These are phyloP conservation scores for Eulemur macaco DNA, from an alignment of 2,113 vertebrate species.

Conservation along the genomic window DNA sequence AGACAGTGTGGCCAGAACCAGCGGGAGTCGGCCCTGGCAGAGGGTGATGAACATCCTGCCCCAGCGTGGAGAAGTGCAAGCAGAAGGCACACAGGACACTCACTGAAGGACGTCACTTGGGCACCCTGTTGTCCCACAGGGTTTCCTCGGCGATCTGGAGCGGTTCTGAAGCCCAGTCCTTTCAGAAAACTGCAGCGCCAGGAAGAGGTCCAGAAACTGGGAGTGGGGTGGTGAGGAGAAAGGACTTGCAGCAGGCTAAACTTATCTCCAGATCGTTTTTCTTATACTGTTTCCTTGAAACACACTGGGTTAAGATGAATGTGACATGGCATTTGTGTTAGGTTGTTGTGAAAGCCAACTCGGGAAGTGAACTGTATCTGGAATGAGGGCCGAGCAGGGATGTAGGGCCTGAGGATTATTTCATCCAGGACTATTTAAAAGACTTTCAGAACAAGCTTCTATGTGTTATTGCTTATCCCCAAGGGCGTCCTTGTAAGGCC, in stretches of 20 bases:
- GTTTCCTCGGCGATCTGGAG: neutral
- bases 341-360: neutral
- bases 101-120: neutral
- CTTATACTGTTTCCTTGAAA: neutral
- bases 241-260: neutral
- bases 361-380: neutral
- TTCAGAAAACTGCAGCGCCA: neutral
- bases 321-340: neutral
- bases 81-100: neutral
- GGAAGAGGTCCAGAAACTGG: neutral
- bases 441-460: neutral
- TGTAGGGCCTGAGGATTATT: neutral
- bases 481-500: neutral
- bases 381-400: neutral
- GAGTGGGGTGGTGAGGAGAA: neutral
- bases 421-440: neutral
- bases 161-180: neutral
- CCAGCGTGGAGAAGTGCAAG: neutral
- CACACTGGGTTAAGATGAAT: neutral
- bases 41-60: rapidly evolving
- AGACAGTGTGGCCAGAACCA: rapidly evolving
- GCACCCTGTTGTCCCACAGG: neutral
- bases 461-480: neutral
- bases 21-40: neutral
- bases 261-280: neutral